Base-by-base conservation (phyloP, 2,888 invertebrate genomes). In the Poecilus cupreus region DNA sequence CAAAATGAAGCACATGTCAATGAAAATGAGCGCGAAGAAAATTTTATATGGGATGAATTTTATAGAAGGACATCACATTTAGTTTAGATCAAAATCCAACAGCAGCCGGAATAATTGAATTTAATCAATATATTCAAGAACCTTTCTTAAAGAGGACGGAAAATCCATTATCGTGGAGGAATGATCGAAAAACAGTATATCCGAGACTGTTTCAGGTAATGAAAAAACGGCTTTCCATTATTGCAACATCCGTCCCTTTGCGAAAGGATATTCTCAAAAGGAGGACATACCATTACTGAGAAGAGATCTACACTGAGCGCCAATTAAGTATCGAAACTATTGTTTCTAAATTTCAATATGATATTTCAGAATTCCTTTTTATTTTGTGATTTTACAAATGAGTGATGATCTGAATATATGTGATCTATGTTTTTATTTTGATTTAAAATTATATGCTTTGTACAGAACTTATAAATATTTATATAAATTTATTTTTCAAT, bases 191-290 rank as follows among this genome's bases (percentile, higher is more conserved):
- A 76, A 68, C 70, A 18, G 60, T 82, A 1, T 84, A 84, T 49
- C 83, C 83, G 18, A 77, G 81, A 51, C 78, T 85, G 13, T 83
- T 76, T 60, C 70, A 83, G 32, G 22, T 85, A 13, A 82, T 83
- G 76, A 83, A 82, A 60, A 83, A 82, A 68, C 51, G 83, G 49
- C 82, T 85, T 16, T 83, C 83, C 39, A 74, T 83, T 32, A 51
- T 83, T 24, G 84, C 83, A 2, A 84, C 84, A 18, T 85, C 85
- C 8, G 84, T 84, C 11, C 84, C 85, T 4, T 26, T 84, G 84
- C 60, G 85, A 84, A 76, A 83, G 84, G 46, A 78, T 84, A 49
- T 84, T 85, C 74, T 84, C 85, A 4, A 84, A 84, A 75, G 80
- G 83, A 3, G 84, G 84, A n/a, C 77, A 83, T 32, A 77, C 83